Base-by-base conservation (phyloP, 2,888 invertebrate genomes). In the Polymixis flavicincta region DNA sequence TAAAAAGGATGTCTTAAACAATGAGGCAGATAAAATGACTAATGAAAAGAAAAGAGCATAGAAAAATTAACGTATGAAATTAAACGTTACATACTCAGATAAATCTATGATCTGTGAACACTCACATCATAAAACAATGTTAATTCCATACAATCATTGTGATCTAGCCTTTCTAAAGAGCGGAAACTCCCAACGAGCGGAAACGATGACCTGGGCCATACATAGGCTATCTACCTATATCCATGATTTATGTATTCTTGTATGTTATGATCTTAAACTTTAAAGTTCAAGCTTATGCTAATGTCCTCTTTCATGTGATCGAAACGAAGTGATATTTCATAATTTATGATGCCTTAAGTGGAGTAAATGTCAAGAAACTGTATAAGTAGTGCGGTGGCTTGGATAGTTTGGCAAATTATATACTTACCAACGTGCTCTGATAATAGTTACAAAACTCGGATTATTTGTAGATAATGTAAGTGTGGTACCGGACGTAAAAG, bases 281-380 rank as follows among this genome's bases (percentile, higher is more conserved):
- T 54, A 75, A 82, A 82, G 64, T 74, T 69, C 59, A 65, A 45
- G 65, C 54, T 50, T 45, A 65, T 61, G 69, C n/a, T 76, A 61
- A 80, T 76, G 61, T 65, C 14, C 42, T 52, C 19, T 61, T 66
- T 66, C 52, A 68, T 32, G 64, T 25, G 59, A 68, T 14, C 22
- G 48, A 68, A 59, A 50, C 28, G 48, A 67, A 68, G 25, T 64
- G 67, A 32, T 32, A 64, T 81, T 81, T 32, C 2, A 67, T 67
- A 61, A 66, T 82, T 60, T 57, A 76, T 64, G 57, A 79, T n/a
- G 52, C 66, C 22, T 32, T 55, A 37, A 54, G 57, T 14, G 7
- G 14, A 22, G 50, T n/a, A 60, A 75, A 75, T 75, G 78, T 32
- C 82, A 75, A 63, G 50, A 59, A 63, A 42, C n/a, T 54, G 32